Evolutionary conservation across 2,113 vertebrate genomes (phyloP), one percentile per base, ranked within the genome.

Genomic region (Myrmecophaga tridactyla): DNA sequence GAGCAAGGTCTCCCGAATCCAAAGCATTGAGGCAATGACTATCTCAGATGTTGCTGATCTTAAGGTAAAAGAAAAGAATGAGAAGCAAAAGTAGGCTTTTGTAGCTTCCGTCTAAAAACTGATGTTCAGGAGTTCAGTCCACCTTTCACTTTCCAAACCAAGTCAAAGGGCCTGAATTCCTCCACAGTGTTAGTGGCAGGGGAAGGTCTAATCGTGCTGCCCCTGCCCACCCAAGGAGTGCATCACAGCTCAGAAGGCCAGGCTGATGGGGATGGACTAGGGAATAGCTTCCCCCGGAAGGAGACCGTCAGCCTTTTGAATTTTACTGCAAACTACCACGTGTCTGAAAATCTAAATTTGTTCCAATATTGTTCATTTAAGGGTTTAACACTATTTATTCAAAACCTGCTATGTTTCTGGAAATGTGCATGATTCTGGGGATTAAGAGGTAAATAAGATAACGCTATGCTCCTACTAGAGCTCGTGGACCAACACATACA

Each of bases 21-120:
- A 29, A 70, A 25, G 48, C 23, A 7, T 13, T 36, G 2, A 73
- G 48, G 1, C 8, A 12, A 3, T 63, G 15, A 3, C 14, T 31
- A 0, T 27, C 36, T 2, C 63, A 39, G 20, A 46, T 25, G 6
- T 13, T 31, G 1, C 0, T n/a, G 14, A 4, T 58, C 31, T 27
- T 51, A 9, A 80, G 2, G 48, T 6, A 75, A 78, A 36, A 43
- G 23, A n/a, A n/a, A n/a, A n/a, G n/a, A 90, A 75, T 2, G 25
- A 70, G 15, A 84, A 70, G 29, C 14, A 70, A 63, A 27, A 86
- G 18, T 17, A 81, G 34, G 7, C 8, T 46, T 10, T 34, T 85
- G 4, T 4, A 81, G 7, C 86, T 93, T 91, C 72, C 72, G 72
- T 23, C 58, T 1, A 56, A 29, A 56, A 67, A 23, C 10, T 34